Evolutionary conservation across 2,797 vertebrate genomes (phyloP), one percentile per base, ranked within the genome.

Genomic region (Rhynchonycteris naso): DNA sequence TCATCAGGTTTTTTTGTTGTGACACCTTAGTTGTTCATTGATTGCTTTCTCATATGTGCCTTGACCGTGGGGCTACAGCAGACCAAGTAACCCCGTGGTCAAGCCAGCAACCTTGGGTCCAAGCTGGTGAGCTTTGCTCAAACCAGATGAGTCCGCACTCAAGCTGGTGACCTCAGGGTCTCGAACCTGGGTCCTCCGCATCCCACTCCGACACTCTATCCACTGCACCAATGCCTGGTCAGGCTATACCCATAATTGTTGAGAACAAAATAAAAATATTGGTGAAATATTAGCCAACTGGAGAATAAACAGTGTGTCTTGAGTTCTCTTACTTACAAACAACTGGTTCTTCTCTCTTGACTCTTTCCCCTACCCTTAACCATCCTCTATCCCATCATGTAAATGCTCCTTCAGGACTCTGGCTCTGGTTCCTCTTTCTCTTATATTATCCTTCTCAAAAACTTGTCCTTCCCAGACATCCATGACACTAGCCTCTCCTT

Each of bases 251-350:
- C 22, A 47, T 68, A 82, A 82, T 26, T 94, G 13, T 58, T 91
- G 47, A 87, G 18, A 90, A 91, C n/a, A 75, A 94, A 95, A 72
- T 90, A 59, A 92, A 95, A 33, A 65, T 96, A 92, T 81, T 91
- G 80, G 66, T 74, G 33, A 97, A 81, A 94, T 78, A 8, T 78
- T 63, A 85, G 54, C 58, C 88, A 95, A 74, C 33, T 26, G 35
- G 14, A 94, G 59, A 92, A 93, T 1, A 90, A 69, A 33, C n/a
- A 78, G 18, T 69, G 7, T 95, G 61, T 89, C 52, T 54, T 79
- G 30, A 66, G 61, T 87, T 94, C 61, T 93, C 47, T 91, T 81
- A 72, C 74, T 85, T 84, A 24, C 61, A 88, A 63, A 92, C 4
- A 88, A 26, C 43, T 92, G 35, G 1, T 66, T 21, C 35, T 71